A percentile compares a stretch with the other conserved stretches of the same genome.
These are phyloP conservation scores for Notospermus geniculatus DNA, from an alignment of 1,140 invertebrate species.

Conservation along the genomic window DNA sequence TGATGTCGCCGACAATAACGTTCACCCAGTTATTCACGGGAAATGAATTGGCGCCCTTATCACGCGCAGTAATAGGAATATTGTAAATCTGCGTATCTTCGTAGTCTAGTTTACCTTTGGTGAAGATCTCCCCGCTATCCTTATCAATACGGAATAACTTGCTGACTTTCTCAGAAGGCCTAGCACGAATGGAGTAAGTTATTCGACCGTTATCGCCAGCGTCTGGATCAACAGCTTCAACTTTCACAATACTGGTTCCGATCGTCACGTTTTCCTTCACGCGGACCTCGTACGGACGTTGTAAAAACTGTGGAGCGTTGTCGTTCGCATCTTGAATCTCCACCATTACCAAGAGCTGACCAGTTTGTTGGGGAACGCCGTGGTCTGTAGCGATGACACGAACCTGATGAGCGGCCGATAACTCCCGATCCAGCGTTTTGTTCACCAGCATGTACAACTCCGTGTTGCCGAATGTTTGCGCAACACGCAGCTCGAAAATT, in stretches of 20 bases:
- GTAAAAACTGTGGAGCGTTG: conserved; percentile 53
- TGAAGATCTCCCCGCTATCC: conserved; percentile 71
- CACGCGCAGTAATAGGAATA: conserved; percentile 82
- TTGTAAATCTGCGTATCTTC: conserved; percentile 77
- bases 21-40: conserved; percentile 82
- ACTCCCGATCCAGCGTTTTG: neutral
- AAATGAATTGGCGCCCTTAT: conserved; percentile 83
- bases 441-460: conserved; percentile 20
- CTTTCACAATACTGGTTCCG: conserved; percentile 77
- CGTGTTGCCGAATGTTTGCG: conserved; percentile 27
- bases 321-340: conserved; percentile 44
- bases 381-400: neutral
- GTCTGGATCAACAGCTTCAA: conserved; percentile 63
- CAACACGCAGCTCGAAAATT: conserved; percentile 37
- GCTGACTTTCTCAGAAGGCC: conserved; percentile 48
- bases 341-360: conserved; percentile 25
- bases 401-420: neutral
- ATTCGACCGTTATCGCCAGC: conserved; percentile 42
- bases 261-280: conserved; percentile 86
- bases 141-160: conserved; percentile 75
- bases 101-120: conserved; percentile 72
- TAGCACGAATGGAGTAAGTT: conserved; percentile 78
- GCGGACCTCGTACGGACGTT: conserved; percentile 57
- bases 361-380: neutral
- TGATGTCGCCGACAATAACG: conserved; percentile 78